phyloP scores from a whole-genome alignment of 1,140 invertebrate species.

The Drosophila lini region DNA sequence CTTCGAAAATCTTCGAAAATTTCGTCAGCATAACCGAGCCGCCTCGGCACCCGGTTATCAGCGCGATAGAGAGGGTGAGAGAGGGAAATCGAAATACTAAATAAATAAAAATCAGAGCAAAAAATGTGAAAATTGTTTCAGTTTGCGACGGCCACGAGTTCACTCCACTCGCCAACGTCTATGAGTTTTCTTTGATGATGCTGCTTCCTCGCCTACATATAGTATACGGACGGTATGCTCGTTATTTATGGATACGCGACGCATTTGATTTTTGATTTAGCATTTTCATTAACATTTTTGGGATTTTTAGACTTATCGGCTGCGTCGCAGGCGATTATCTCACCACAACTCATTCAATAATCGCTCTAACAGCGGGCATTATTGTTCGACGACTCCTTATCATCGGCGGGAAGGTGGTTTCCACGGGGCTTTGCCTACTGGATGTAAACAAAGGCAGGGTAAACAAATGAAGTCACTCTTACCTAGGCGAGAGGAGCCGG shows the following conservation, averaged over 20 bases:
- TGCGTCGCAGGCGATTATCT: constrained; percentile 32
- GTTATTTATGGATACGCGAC: constrained; percentile 70
- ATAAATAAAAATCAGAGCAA: constrained; percentile 37
- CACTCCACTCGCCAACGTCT: constrained; percentile 70
- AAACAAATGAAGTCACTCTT: constrained; percentile 39
- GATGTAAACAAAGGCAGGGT: constrained; percentile 30
- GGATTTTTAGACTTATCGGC: constrained; percentile 50
- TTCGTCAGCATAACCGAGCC: constrained; percentile 65
- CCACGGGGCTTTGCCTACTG: constrained; percentile 34
- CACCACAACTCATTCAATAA: constrained; percentile 39
- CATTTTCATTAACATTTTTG: constrained; percentile 46
- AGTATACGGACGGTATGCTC: constrained; percentile 9
- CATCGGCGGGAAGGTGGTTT: constrained; percentile 20
- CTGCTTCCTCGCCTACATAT: constrained; percentile 36
- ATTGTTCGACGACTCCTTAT: constrained; percentile 17
- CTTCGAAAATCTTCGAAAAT: constrained; percentile 56
- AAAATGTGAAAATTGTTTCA: constrained; percentile 52
- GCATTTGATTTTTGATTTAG: constrained; percentile 69
- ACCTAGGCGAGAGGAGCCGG: not conserved
- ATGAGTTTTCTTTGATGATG: constrained; percentile 76
- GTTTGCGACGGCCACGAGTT: constrained; percentile 73
- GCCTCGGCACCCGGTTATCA: constrained; percentile 44
- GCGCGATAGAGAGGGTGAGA: constrained; percentile 10
- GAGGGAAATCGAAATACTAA: constrained; percentile 14
- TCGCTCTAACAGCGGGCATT: not conserved